A percentile compares a stretch with the other conserved stretches of the same genome.
These are phyloP conservation scores for Harpagifer antarcticus DNA, from an alignment of 2,797 vertebrate genomes.

Conservation along the genomic window DNA sequence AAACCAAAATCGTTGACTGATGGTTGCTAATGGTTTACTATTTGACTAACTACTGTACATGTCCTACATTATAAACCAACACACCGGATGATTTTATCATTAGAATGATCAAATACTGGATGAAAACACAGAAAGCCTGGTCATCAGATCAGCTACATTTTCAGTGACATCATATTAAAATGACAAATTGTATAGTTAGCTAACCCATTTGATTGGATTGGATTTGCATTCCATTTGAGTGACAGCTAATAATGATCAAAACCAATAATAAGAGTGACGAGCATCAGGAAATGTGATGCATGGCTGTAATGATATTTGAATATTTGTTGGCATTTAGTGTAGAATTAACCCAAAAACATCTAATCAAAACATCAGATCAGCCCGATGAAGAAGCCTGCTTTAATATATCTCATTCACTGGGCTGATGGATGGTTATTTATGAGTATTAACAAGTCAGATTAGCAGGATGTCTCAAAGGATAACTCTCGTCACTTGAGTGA, in stretches of 20 bases:
- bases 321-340: slow-evolving; percentile 7
- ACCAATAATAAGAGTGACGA: slow-evolving; percentile 21
- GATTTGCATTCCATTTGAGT: slow-evolving; percentile 16
- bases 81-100: slow-evolving; percentile 22
- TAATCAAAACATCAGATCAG: slow-evolving; percentile 45
- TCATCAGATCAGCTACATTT: slow-evolving; percentile 24
- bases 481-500: slow-evolving; percentile 26
- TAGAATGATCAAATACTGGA: slow-evolving; percentile 28
- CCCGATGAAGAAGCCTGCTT: slow-evolving; percentile 25
- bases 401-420: slow-evolving; percentile 30
- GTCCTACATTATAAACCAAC: slow-evolving; percentile 19
- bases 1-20: slow-evolving; percentile 31
- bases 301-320: slow-evolving; percentile 17
- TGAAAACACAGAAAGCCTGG: slow-evolving; percentile 16
- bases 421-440: slow-evolving; percentile 52
- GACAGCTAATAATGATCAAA: slow-evolving; percentile 60
- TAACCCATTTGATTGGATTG: slow-evolving; percentile 27
- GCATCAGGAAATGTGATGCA: slow-evolving; percentile 41
- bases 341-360: slow-evolving; percentile 39
- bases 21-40: slow-evolving; percentile 28
- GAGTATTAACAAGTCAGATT: slow-evolving; percentile 56
- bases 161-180: slow-evolving; percentile 39
- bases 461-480: slow-evolving; percentile 40
- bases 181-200: slow-evolving; percentile 12
- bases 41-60: neutral